phyloP scores from a whole-genome alignment of 1,140 invertebrate genomes.

The Ctenoplectra terminalis region DNA sequence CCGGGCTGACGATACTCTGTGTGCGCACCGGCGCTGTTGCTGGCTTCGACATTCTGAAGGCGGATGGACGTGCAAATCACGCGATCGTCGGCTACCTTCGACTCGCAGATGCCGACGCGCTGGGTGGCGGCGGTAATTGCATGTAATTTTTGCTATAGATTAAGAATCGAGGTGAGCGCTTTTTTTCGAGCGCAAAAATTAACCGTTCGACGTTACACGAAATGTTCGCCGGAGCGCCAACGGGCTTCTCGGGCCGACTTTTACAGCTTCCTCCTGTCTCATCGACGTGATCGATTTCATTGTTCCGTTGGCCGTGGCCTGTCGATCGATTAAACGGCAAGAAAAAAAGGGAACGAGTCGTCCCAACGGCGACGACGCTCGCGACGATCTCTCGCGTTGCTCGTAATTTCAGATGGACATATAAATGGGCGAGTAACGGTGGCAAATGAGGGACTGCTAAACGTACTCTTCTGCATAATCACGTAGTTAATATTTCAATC shows the following conservation, averaged over 20 bases:
- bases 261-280: not conserved
- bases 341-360: not conserved
- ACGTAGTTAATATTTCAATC: constrained; percentile 49
- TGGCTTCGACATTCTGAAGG: constrained; percentile 58
- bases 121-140: constrained; percentile 71
- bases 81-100: constrained; percentile 67
- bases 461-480: constrained; percentile 4
- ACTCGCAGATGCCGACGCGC: constrained; percentile 67
- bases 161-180: constrained; percentile 64
- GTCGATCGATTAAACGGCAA: not conserved
- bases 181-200: constrained; percentile 55
- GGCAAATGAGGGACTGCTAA: not conserved
- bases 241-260: not conserved
- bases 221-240: constrained; percentile 51
- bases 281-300: constrained; percentile 25
- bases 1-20: constrained; percentile 49
- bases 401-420: not conserved
- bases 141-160: constrained; percentile 71
- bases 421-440: constrained; percentile 5
- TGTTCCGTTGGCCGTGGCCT: not conserved
- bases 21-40: constrained; percentile 13
- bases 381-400: not conserved
- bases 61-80: constrained; percentile 66
- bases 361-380: not conserved
- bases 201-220: constrained; percentile 61